Percentiles rank a stretch among this genome's conserved stretches.
Conservation (phyloP, 1,140 invertebrate species). For the Lepidurus apus region DNA sequence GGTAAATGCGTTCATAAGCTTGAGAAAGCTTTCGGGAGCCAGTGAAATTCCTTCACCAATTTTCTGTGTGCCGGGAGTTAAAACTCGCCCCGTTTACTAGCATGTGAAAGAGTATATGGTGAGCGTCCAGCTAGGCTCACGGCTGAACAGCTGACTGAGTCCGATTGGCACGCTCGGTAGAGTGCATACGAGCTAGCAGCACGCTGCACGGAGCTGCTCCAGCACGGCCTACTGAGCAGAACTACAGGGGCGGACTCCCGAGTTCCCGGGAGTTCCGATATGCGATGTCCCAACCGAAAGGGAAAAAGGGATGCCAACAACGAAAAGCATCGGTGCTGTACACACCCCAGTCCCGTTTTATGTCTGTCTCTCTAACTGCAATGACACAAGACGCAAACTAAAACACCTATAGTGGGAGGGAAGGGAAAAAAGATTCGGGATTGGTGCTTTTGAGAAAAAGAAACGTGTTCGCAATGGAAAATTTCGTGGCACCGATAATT, state of each 20-base stretch:
- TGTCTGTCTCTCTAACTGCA: background rate
- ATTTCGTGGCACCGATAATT: background rate
- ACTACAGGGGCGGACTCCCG: slow-evolving; percentile 13
- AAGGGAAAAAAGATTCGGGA: background rate
- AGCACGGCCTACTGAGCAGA: slow-evolving; percentile 17
- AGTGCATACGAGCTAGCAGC: slow-evolving; percentile 18
- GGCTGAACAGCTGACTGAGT: slow-evolving; percentile 20
- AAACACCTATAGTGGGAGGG: too few relatives aligned
- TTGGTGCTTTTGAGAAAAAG: background rate
- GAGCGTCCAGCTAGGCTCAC: slow-evolving; percentile 20
- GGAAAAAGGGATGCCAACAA: background rate
- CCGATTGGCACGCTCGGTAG: slow-evolving; percentile 20
- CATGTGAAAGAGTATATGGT: slow-evolving; percentile 18
- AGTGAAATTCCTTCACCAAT: slow-evolving; percentile 5
- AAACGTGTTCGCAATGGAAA: background rate
- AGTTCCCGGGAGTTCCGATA: background rate
- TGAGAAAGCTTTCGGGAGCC: background rate
- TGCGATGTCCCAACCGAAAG: background rate
- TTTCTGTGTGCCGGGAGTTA: background rate
- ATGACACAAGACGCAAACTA: background rate
- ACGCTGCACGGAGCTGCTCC: slow-evolving; percentile 14
- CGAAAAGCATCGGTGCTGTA: background rate
- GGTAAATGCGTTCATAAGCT: slow-evolving; percentile 12
- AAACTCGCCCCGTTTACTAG: background rate
- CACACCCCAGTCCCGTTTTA: background rate